Evolutionary conservation across 2,113 vertebrate species (phyloP).

Genomic region (Oryctolagus cuniculus): DNA sequence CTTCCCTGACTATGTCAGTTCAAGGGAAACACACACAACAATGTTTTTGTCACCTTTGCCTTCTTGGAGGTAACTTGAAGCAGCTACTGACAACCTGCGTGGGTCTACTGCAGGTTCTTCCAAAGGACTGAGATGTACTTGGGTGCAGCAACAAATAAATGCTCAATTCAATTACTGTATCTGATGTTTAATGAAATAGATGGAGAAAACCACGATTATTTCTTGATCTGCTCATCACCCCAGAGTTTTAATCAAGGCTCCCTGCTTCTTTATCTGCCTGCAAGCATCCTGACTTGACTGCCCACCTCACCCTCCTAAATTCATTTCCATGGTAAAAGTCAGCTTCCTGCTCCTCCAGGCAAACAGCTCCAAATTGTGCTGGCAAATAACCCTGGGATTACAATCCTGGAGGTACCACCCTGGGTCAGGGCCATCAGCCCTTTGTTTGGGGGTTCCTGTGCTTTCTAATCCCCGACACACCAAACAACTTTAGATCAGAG

Average conservation of each 20-base stretch:
- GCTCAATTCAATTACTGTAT: background rate
- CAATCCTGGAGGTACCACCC: slow-evolving; percentile 57
- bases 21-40: slow-evolving; percentile 21
- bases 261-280: slow-evolving; percentile 25
- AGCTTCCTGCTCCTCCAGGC: slow-evolving; percentile 37
- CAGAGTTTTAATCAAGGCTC: slow-evolving; percentile 55
- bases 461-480: slow-evolving; percentile 71
- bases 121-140: background rate
- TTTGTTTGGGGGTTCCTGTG: slow-evolving; percentile 68
- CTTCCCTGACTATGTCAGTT: slow-evolving; percentile 15
- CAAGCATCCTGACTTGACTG: slow-evolving; percentile 34
- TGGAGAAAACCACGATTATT: background rate
- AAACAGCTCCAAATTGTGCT: slow-evolving; percentile 46
- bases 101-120: slow-evolving; percentile 24
- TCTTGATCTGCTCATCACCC: slow-evolving; percentile 7
- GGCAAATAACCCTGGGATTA: slow-evolving; percentile 45
- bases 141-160: slow-evolving; percentile 1
- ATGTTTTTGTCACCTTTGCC: slow-evolving; percentile 16
- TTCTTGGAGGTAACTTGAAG: slow-evolving; percentile 46
- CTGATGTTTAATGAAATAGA: slow-evolving; percentile 37
- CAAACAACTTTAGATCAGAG: slow-evolving; percentile 74
- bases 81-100: background rate
- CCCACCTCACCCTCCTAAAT: slow-evolving; percentile 40
- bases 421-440: slow-evolving; percentile 52
- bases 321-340: slow-evolving; percentile 54